Evolutionary conservation across 2,888 invertebrate genomes (phyloP).

Genomic region (Rhogogaster chlorosoma): DNA sequence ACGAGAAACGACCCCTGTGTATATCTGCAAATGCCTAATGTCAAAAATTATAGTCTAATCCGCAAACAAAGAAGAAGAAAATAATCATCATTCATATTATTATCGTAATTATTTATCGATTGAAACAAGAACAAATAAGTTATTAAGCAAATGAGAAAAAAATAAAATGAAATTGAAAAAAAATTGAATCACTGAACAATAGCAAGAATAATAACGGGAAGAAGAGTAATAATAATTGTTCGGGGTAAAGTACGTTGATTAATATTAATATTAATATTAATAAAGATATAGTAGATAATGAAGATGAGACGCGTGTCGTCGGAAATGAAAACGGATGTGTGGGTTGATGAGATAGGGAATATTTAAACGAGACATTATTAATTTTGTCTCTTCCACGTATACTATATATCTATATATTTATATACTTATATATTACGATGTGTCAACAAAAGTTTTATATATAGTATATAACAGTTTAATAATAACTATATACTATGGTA

Average conservation of each 20-base stretch:
- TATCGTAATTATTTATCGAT: not conserved
- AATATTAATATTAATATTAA: not conserved
- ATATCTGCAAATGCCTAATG: too few species aligned
- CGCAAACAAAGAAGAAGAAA: not conserved
- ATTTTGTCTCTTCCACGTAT: not conserved
- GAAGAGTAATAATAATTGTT: too few species aligned
- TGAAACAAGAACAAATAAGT: not conserved
- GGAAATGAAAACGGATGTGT: constrained; percentile 13
- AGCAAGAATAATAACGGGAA: not conserved
- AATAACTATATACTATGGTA: not conserved
- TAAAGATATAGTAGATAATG: not conserved
- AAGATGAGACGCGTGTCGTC: not conserved
- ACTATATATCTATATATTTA: not conserved
- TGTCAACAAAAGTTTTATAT: not conserved
- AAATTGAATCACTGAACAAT: not conserved
- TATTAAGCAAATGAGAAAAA: not conserved
- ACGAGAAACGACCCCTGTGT: too few species aligned
- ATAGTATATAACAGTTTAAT: not conserved
- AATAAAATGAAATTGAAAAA: too few species aligned
- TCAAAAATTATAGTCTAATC: too few species aligned
- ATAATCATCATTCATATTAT: not conserved
- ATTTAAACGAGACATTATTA: constrained; percentile 6
- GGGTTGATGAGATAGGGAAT: not conserved
- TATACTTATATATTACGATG: not conserved
- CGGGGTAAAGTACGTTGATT: not conserved